Conservation (phyloP, 37 sponge, comb jelly and placozoan species). For the Eunapius fragilis region DNA sequence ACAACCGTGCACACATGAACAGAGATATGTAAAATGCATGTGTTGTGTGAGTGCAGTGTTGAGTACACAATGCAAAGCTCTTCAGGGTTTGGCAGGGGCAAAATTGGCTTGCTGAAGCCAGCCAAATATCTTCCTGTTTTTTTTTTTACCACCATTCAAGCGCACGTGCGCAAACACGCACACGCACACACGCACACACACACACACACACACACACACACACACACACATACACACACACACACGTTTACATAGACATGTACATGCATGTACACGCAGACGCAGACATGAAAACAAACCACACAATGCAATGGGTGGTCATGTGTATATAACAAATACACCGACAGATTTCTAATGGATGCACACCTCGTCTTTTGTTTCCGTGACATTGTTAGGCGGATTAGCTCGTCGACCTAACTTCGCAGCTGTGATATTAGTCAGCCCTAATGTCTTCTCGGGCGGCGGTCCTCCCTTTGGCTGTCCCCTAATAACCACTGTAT, state of each 20-base stretch:
- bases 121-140: neutral
- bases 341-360: neutral
- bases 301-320: too few species aligned
- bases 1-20: too few species aligned
- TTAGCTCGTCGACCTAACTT: slow-evolving; percentile 76
- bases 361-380: slow-evolving; percentile 65
- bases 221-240: slow-evolving; percentile 1
- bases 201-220: neutral
- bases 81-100: neutral
- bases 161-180: neutral
- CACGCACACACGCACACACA: neutral
- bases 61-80: too few species aligned
- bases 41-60: neutral
- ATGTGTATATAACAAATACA: too few species aligned
- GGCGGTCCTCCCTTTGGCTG: slow-evolving; percentile 95
- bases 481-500: slow-evolving; percentile 85
- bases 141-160: neutral
- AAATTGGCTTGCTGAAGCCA: neutral
- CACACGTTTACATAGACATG: neutral
- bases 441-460: slow-evolving; percentile 79
- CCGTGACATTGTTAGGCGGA: slow-evolving; percentile 10
- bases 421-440: slow-evolving; percentile 87
- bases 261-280: neutral
- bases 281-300: neutral
- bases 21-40: neutral